Percentiles rank a stretch among this genome's conserved stretches.
phyloP scores from a whole-genome alignment of 2,888 invertebrate genomes.

The Strigamia crassipes region DNA sequence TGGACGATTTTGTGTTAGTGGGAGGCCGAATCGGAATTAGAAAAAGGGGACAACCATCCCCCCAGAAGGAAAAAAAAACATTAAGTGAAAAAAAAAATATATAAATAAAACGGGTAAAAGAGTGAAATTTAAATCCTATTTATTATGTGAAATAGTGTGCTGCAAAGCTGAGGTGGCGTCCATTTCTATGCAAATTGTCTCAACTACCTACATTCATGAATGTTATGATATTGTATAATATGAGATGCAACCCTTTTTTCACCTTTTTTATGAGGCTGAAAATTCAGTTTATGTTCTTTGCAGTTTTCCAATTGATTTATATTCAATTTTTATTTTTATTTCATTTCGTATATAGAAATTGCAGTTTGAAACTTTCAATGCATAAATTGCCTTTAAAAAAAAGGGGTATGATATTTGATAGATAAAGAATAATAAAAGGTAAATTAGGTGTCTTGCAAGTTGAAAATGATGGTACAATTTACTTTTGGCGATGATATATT shows the following conservation, averaged over 20 bases:
- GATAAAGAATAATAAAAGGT: constrained; percentile 17
- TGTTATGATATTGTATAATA: constrained; percentile 36
- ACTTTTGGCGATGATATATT: constrained; percentile 17
- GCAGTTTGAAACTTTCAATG: neutral
- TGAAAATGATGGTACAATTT: constrained; percentile 13
- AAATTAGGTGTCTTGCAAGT: constrained; percentile 1
- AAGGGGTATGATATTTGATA: neutral
- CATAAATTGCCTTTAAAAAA: neutral
- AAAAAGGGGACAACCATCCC: neutral
- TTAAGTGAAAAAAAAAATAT: constrained; percentile 13
- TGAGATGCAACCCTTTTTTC: neutral
- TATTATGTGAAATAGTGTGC: constrained; percentile 8
- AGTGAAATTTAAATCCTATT: constrained; percentile 33
- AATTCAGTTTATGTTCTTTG: neutral
- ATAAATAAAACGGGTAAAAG: neutral
- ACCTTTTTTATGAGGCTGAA: neutral
- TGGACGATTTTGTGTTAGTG: constrained; percentile 27
- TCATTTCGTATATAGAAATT: too few relatives aligned
- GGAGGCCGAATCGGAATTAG: constrained; percentile 23
- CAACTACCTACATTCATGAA: constrained; percentile 28
- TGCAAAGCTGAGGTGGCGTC: constrained; percentile 30
- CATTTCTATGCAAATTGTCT: constrained; percentile 32
- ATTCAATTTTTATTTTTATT: too few relatives aligned
- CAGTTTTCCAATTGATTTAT: too few relatives aligned
- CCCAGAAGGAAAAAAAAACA: neutral